phyloP scores from a whole-genome alignment of 2,888 invertebrate species.

The Eucriotettix oculatus region DNA sequence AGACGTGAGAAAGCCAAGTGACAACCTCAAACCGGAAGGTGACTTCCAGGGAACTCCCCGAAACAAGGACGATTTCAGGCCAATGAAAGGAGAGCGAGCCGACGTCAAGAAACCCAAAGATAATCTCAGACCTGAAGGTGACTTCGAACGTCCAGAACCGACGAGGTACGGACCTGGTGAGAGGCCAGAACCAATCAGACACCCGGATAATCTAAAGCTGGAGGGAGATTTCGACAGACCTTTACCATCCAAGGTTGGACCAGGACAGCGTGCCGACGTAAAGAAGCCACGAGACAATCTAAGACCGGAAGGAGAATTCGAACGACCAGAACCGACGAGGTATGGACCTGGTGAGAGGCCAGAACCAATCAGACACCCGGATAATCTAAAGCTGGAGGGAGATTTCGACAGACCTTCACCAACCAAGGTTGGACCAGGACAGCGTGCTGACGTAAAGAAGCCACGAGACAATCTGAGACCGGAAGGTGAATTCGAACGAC shows the following conservation, averaged over 20 bases:
- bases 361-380: constrained; percentile 10
- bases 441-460: constrained; percentile 15
- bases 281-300: constrained; percentile 32
- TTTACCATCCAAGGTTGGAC: constrained; percentile 18
- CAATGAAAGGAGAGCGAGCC: no score
- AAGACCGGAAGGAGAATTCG: constrained; percentile 36
- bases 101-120: no score
- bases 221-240: constrained; percentile 22
- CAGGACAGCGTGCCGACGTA: constrained; percentile 20
- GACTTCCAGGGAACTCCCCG: no score
- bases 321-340: constrained; percentile 20
- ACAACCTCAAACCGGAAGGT: no score
- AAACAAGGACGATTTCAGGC: no score
- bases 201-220: no score
- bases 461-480: constrained; percentile 14
- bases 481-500: constrained; percentile 18
- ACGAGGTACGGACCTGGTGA: no score
- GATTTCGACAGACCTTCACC: constrained; percentile 14
- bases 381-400: constrained; percentile 10
- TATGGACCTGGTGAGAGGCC: constrained; percentile 16
- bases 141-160: no score
- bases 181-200: no score
- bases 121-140: no score
- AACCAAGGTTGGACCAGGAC: constrained; percentile 19
- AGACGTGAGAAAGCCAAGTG: no score